These are phyloP conservation scores for Orientallactaga sibirica DNA, from an alignment of 2,797 vertebrate species.

Conservation along the genomic window DNA sequence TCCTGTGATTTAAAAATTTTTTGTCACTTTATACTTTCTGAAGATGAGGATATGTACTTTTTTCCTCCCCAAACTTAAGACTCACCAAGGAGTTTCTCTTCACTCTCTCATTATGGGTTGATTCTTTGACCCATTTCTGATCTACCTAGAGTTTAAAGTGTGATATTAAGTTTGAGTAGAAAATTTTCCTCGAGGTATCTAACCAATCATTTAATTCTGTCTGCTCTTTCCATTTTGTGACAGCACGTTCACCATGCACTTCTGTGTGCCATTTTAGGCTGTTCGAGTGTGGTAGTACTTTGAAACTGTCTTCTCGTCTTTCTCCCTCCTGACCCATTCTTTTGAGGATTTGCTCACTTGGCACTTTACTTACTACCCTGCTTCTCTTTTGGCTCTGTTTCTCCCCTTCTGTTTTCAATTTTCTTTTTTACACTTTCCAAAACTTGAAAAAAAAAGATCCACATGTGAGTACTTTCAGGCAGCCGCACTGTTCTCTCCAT, in stretches of 20 bases:
- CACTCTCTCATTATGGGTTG: background rate
- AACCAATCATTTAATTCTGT: background rate
- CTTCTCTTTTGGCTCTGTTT: constrained; percentile 75
- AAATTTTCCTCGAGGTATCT: background rate
- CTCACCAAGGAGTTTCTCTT: background rate
- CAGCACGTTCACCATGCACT: background rate
- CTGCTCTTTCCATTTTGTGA: constrained; percentile 16
- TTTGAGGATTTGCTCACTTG: constrained; percentile 65
- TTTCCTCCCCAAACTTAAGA: background rate
- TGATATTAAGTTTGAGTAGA: background rate
- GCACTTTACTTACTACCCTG: constrained; percentile 42
- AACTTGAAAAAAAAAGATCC: constrained; percentile 56
- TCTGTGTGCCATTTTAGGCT: background rate
- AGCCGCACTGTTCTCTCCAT: constrained; percentile 16
- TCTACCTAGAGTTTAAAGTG: background rate
- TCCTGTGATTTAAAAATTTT: constrained; percentile 39
- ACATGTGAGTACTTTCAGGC: constrained; percentile 55
- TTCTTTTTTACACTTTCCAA: constrained; percentile 72
- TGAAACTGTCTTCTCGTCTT: constrained; percentile 58
- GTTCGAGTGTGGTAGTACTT: background rate
- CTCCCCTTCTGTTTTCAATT: constrained; percentile 74
- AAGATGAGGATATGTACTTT: background rate
- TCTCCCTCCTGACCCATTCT: constrained; percentile 56
- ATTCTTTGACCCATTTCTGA: constrained; percentile 31
- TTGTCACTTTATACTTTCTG: constrained; percentile 19